phyloP scores from a whole-genome alignment of 2,113 vertebrate genomes.

The Irena cyanogastra region DNA sequence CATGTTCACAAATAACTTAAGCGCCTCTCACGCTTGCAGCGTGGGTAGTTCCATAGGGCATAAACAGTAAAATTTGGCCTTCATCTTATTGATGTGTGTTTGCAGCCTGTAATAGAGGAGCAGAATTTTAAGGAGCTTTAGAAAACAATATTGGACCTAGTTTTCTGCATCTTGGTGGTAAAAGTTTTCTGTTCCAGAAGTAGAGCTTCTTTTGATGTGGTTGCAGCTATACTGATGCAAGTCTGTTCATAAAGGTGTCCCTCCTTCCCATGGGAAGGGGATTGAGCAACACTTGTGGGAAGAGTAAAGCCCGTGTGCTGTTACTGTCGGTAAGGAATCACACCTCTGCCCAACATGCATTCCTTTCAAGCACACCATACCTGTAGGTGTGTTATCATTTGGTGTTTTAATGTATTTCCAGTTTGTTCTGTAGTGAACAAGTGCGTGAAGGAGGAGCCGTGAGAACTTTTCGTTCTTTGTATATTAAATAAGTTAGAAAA shows the following conservation, averaged over 20 bases:
- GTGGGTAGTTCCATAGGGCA: accelerated
- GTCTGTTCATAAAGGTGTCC: not conserved
- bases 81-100: not conserved
- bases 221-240: not conserved
- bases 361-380: not conserved
- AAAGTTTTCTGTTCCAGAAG: not conserved
- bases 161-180: not conserved
- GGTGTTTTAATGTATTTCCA: not conserved
- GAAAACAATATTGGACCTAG: not conserved
- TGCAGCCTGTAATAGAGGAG: not conserved
- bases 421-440: not conserved
- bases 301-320: not conserved
- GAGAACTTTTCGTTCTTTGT: not conserved
- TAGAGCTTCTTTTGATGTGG: not conserved
- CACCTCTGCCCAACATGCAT: not conserved
- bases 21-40: accelerated
- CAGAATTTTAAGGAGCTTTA: not conserved
- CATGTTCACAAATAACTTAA: not conserved
- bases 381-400: not conserved
- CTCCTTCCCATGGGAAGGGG: not conserved
- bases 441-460: not conserved
- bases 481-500: not conserved
- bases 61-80: not conserved
- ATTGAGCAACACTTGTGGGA: not conserved
- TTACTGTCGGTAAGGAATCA: not conserved